phyloP scores from a whole-genome alignment of 2,888 invertebrate species.

The Tiphia femorata region DNA sequence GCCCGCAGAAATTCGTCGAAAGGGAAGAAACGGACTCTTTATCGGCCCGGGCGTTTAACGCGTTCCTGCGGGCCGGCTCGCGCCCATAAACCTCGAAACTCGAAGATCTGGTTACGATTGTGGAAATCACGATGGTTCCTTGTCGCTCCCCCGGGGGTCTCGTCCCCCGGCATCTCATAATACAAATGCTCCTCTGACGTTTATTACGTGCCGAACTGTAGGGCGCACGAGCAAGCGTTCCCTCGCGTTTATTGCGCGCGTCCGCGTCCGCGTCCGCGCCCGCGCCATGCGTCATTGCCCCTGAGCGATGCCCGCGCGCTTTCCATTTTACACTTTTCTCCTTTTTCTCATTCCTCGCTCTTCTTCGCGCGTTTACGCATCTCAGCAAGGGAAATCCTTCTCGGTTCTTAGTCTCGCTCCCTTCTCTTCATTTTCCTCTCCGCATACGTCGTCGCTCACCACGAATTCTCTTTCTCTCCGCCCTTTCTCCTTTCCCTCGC shows the following conservation, averaged over 20 bases:
- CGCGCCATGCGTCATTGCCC: too few relatives aligned
- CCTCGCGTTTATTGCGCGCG: background rate
- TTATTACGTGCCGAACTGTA: conserved; percentile 31
- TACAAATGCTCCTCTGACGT: conserved; percentile 25
- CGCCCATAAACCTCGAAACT: conserved; percentile 35
- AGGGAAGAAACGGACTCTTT: conserved; percentile 1
- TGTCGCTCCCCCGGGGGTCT: conserved; percentile 1
- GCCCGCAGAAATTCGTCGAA: background rate
- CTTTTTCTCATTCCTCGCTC: too few relatives aligned
- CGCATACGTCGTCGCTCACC: too few relatives aligned
- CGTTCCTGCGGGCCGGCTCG: conserved; percentile 17
- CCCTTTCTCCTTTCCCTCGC: too few relatives aligned
- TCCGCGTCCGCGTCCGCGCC: background rate
- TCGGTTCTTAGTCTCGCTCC: too few relatives aligned
- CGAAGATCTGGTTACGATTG: conserved; percentile 29
- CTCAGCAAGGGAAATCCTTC: too few relatives aligned
- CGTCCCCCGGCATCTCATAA: conserved; percentile 1
- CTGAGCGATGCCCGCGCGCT: too few relatives aligned
- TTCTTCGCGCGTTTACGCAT: too few relatives aligned
- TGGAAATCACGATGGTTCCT: conserved; percentile 18
- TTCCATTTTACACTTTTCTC: too few relatives aligned
- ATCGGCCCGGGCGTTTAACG: conserved; percentile 22
- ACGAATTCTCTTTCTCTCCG: too few relatives aligned
- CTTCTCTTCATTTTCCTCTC: too few relatives aligned
- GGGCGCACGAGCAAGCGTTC: conserved; percentile 15